Evolutionary conservation across 2,113 vertebrate genomes (phyloP), one percentile per base, ranked within the genome.

Genomic region (Brachyhypopomus gauderio): DNA sequence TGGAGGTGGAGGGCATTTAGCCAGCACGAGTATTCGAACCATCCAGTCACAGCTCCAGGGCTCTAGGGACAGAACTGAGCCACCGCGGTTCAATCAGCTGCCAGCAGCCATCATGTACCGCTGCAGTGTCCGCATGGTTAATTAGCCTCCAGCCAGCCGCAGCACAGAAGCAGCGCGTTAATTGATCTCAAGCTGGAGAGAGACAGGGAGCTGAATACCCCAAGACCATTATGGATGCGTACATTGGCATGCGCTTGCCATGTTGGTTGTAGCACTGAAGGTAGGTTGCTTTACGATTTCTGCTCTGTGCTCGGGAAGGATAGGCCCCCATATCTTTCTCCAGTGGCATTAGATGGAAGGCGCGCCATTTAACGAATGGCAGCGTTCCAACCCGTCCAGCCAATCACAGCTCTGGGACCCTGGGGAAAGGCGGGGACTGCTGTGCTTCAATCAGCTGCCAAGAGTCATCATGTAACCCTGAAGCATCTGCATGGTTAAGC

Each of bases 401-500:
- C 56, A 38, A 36, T 71, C 74, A 59, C 7, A 72, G 41, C 41
- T 80, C 41, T 34, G 20, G 5, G 27, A 38, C 70, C 62, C 23
- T 58, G 30, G 69, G 41, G 69, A 72, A 38, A 52, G 55, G 23
- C 27, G n/a, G 27, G 59, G 6, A 19, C 55, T 17, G 38, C 14
- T 34, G 58, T 48, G 74, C 38, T 38, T 72, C 56, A 56, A 55
- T 16, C 75, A 19, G 30, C 67, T 76, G 52, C 72, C 34, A 4
- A 5, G 41, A 77, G 63, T 30, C 12, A 75, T 73, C 66, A 76
- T 67, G 86, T 86, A 79, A 77, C 77, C 27, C 60, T 22, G 45
- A 67, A 78, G 85, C 85, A 88, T 87, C 83, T 86, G 83, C 83
- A 79, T 85, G 82, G 78, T 74, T 90, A 88, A 92, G 89, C 88